phyloP scores from a whole-genome alignment of 2,113 vertebrate genomes.

The Aspidoscelis tigris region DNA sequence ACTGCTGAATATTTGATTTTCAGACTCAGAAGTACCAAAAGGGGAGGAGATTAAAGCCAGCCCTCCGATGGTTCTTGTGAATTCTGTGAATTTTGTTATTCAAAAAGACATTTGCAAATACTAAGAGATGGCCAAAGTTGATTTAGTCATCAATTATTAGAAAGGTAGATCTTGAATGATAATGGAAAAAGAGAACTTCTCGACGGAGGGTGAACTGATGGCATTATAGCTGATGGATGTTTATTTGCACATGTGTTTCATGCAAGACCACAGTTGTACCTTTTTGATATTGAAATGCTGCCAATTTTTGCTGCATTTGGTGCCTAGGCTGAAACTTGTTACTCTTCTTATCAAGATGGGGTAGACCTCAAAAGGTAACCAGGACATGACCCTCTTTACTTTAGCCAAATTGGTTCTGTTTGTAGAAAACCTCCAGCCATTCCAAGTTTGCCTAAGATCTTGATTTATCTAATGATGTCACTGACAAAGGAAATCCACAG shows the following conservation, averaged over 20 bases:
- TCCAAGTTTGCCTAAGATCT: background rate
- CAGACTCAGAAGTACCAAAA: too few species aligned
- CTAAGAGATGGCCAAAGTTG: too few species aligned
- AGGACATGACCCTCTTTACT: background rate
- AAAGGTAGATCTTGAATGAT: too few species aligned
- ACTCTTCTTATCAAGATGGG: background rate
- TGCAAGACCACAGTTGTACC: background rate
- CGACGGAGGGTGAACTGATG: background rate
- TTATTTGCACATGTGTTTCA: background rate
- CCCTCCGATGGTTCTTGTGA: too few species aligned
- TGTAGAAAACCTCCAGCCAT: background rate
- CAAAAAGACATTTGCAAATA: too few species aligned
- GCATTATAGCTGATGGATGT: background rate
- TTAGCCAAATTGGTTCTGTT: background rate
- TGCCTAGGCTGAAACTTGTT: background rate
- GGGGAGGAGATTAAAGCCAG: too few species aligned
- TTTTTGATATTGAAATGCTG: background rate
- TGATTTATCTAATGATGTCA: background rate
- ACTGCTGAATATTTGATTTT: too few species aligned
- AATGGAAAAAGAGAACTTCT: too few species aligned
- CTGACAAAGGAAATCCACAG: background rate
- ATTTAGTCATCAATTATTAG: too few species aligned
- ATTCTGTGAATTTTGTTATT: too few species aligned
- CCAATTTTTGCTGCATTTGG: background rate
- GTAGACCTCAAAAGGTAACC: background rate